phyloP scores from a whole-genome alignment of 2,113 vertebrate species.

The Hipposideros armiger region DNA sequence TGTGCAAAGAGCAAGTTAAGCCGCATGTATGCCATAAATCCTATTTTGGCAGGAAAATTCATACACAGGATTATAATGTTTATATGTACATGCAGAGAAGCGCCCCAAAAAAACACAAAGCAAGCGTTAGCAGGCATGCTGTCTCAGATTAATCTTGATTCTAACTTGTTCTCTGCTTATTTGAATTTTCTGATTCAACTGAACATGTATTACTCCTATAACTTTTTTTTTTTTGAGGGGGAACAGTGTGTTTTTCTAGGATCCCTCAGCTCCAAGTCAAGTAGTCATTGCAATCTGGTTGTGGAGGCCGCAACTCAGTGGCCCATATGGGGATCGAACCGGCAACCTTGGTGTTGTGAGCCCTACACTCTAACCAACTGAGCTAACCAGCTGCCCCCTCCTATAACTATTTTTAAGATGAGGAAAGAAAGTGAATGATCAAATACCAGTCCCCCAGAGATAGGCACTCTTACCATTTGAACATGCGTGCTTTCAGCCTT shows the following conservation, averaged over 20 bases:
- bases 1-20: background rate
- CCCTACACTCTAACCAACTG: too few relatives aligned
- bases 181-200: background rate
- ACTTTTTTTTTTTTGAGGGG: too few relatives aligned
- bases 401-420: background rate
- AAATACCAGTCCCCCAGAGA: background rate
- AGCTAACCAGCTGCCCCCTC: too few relatives aligned
- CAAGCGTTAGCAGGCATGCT: accelerated
- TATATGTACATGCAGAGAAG: accelerated
- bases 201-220: background rate
- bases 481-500: background rate
- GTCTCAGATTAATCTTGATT: background rate
- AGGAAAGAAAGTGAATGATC: background rate
- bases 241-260: too few relatives aligned
- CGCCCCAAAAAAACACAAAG: accelerated
- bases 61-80: too few relatives aligned
- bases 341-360: too few relatives aligned
- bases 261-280: too few relatives aligned
- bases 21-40: accelerated
- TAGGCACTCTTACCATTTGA: background rate
- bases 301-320: too few relatives aligned
- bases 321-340: too few relatives aligned
- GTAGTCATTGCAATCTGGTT: too few relatives aligned
- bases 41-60: background rate
- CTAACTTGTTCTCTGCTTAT: background rate